Conservation (phyloP, 2,888 invertebrate genomes). For the Disparrhopalites patrizii region DNA sequence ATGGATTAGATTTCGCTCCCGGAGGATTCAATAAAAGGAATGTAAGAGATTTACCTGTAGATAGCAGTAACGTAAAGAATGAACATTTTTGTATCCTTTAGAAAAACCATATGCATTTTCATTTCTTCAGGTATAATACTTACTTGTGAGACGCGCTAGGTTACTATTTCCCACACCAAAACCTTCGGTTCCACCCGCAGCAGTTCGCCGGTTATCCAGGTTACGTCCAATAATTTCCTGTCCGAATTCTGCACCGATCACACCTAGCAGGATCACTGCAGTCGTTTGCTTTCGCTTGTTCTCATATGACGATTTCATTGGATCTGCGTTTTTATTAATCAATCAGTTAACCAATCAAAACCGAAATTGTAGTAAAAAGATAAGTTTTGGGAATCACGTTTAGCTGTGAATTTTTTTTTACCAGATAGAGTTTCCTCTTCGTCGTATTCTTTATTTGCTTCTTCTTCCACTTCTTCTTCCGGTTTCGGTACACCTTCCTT, state of each 20-base stretch:
- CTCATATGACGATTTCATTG: conserved; percentile 54
- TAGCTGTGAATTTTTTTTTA: conserved; percentile 31
- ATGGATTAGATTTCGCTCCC: conserved; percentile 55
- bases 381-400: background rate
- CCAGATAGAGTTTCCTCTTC: conserved; percentile 46
- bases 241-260: conserved; percentile 97
- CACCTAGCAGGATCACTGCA: conserved; percentile 87
- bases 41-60: conserved; percentile 74
- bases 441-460: conserved; percentile 37
- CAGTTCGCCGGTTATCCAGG: conserved; percentile 54
- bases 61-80: no score
- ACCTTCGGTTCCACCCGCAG: conserved; percentile 66
- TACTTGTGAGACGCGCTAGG: conserved; percentile 83
- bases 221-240: conserved; percentile 68
- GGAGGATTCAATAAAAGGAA: conserved; percentile 84
- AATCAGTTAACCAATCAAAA: background rate
- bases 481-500: conserved; percentile 38
- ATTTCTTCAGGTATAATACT: no score
- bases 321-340: conserved; percentile 12
- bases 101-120: no score
- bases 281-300: conserved; percentile 92
- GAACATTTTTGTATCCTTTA: background rate
- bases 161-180: conserved; percentile 82
- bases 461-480: conserved; percentile 38
- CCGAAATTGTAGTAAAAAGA: background rate